A percentile compares a stretch with the other conserved stretches of the same genome.
Evolutionary conservation across 1,140 invertebrate genomes (phyloP).

Genomic region (Aphaenogaster rudis): DNA sequence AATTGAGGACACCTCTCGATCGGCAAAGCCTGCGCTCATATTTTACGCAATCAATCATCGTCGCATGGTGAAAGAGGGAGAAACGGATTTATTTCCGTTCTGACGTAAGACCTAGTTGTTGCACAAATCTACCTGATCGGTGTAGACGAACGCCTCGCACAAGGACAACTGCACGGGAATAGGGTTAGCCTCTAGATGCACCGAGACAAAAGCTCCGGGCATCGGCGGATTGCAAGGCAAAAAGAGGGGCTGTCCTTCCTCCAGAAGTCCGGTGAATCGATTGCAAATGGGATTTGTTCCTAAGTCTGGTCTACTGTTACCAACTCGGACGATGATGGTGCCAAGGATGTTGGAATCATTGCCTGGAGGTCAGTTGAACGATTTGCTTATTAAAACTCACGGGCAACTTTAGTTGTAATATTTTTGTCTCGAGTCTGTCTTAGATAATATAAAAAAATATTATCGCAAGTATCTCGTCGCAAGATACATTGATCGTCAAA

Average conservation of each 20-base stretch:
- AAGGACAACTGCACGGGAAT: constrained; percentile 93
- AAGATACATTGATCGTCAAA: not conserved
- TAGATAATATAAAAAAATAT: not conserved
- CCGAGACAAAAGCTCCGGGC: constrained; percentile 97
- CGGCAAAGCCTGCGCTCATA: constrained; percentile 90
- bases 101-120: not conserved
- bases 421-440: not conserved
- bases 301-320: constrained; percentile 97
- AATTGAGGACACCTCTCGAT: constrained; percentile 97
- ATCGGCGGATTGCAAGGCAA: constrained; percentile 97
- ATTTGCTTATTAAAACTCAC: constrained; percentile 5
- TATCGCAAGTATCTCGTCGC: not conserved
- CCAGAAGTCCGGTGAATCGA: constrained; percentile 93
- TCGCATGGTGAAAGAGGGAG: not conserved
- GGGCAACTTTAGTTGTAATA: not conserved
- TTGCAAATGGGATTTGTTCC: constrained; percentile 97
- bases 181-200: constrained; percentile 92
- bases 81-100: not conserved
- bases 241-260: constrained; percentile 96
- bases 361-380: constrained; percentile 80
- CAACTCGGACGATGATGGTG: constrained; percentile 95
- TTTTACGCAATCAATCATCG: constrained; percentile 11
- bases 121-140: constrained; percentile 91
- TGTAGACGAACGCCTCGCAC: constrained; percentile 98
- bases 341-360: constrained; percentile 90